phyloP scores from a whole-genome alignment of 30 jellyfish, hydroid and myxozoan genomes.

The Haliclystus octoradiatus region DNA sequence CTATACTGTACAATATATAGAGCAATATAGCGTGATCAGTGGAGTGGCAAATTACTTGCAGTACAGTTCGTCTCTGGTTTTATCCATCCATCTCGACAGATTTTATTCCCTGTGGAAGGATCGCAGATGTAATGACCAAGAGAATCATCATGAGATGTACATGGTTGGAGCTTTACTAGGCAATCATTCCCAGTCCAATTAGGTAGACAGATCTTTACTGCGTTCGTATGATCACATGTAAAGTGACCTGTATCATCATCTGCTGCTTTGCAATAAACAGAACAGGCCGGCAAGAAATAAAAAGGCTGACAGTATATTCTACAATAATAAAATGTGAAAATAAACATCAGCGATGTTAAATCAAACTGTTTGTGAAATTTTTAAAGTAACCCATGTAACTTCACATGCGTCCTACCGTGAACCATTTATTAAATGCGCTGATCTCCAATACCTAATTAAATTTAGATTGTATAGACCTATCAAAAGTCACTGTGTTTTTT shows the following conservation, averaged over 20 bases:
- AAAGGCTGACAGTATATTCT: constrained; percentile 26
- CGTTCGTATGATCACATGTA: constrained; percentile 25
- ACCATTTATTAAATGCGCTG: too few relatives aligned
- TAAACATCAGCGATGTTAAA: too few relatives aligned
- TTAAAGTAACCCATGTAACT: too few relatives aligned
- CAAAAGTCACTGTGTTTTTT: too few relatives aligned
- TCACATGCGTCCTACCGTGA: too few relatives aligned
- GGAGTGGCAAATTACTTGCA: not conserved
- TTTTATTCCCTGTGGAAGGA: not conserved
- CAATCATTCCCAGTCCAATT: constrained; percentile 60
- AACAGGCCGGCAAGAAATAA: constrained; percentile 43
- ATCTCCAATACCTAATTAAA: too few relatives aligned
- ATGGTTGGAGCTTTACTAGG: not conserved
- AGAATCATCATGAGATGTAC: not conserved
- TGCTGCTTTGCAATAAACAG: constrained; percentile 36
- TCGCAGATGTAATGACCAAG: constrained; percentile 1
- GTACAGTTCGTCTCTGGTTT: constrained; percentile 37
- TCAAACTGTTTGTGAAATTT: too few relatives aligned
- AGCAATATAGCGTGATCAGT: too few relatives aligned
- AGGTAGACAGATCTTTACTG: constrained; percentile 15
- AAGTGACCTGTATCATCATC: constrained; percentile 35
- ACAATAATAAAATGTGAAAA: too few relatives aligned
- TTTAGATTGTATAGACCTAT: too few relatives aligned
- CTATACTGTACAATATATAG: too few relatives aligned
- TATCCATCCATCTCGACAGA: not conserved